These are phyloP conservation scores for Verasper variegatus DNA, from an alignment of 2,113 vertebrate genomes.

Conservation along the genomic window DNA sequence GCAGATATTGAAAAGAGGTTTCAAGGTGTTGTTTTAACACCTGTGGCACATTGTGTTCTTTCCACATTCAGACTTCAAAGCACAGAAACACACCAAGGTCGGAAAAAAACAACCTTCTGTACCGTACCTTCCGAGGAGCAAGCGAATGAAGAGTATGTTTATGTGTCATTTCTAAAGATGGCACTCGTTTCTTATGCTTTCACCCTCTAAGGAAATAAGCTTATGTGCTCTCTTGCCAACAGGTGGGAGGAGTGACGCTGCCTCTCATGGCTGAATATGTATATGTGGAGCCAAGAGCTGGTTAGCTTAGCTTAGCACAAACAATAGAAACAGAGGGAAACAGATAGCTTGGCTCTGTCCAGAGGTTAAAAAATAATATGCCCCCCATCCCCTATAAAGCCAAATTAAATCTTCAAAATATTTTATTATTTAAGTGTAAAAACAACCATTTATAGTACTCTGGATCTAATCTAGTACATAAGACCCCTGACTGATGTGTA, in stretches of 20 bases:
- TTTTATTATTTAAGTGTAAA: not conserved
- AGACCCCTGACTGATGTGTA: too few species aligned
- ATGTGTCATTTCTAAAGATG: not conserved
- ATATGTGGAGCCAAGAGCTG: not conserved
- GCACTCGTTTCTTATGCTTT: not conserved
- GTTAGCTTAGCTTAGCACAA: not conserved
- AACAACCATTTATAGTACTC: not conserved
- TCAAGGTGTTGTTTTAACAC: too few species aligned
- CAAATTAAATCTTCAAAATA: too few species aligned
- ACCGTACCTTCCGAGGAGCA: too few species aligned
- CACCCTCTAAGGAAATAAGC: not conserved
- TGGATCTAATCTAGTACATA: not conserved
- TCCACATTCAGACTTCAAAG: too few species aligned
- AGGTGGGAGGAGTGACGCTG: not conserved
- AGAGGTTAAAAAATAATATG: not conserved
- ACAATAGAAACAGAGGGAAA: not conserved
- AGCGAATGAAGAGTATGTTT: not conserved
- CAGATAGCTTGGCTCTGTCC: not conserved
- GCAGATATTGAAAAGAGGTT: too few species aligned
- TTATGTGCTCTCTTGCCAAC: not conserved
- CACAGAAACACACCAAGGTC: too few species aligned
- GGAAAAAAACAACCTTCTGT: too few species aligned
- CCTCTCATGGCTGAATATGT: not conserved
- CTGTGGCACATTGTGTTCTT: too few species aligned
- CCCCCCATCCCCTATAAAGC: not conserved